phyloP scores from a whole-genome alignment of 1,140 invertebrate species.

The Sitobion miscanthi region DNA sequence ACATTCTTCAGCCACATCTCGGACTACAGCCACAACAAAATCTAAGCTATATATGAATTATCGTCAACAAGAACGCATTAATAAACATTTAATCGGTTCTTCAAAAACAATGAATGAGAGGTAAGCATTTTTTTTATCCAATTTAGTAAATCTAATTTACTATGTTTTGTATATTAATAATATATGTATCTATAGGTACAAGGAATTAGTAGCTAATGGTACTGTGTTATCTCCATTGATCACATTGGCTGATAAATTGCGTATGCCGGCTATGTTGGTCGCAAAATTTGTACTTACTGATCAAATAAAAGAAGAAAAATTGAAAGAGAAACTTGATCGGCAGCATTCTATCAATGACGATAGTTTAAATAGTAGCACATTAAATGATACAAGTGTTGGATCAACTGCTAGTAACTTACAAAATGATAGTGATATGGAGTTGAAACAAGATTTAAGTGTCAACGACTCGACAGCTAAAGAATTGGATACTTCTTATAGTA shows the following conservation, averaged over 20 bases:
- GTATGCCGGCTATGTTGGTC: slow-evolving; percentile 44
- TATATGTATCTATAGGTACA: background rate
- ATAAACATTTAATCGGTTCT: background rate
- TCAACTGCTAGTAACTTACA: background rate
- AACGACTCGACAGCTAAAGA: background rate
- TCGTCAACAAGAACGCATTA: background rate
- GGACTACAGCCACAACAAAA: background rate
- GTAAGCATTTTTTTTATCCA: background rate
- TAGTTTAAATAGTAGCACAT: background rate
- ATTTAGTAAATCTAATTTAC: background rate
- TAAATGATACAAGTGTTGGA: background rate
- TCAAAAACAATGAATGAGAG: background rate
- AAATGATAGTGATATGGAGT: background rate
- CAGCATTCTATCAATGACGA: background rate
- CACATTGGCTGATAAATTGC: slow-evolving; percentile 1
- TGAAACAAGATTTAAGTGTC: background rate
- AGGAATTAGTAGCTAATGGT: slow-evolving; percentile 6
- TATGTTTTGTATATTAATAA: background rate
- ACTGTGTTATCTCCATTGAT: background rate
- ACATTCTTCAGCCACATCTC: background rate
- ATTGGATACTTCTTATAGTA: background rate
- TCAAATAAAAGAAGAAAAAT: background rate
- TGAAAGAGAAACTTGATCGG: background rate
- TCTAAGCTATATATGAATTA: background rate
- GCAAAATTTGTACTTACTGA: slow-evolving; percentile 6